Base-by-base conservation (phyloP, 2,113 vertebrate genomes). In the Gymnogyps californianus region DNA sequence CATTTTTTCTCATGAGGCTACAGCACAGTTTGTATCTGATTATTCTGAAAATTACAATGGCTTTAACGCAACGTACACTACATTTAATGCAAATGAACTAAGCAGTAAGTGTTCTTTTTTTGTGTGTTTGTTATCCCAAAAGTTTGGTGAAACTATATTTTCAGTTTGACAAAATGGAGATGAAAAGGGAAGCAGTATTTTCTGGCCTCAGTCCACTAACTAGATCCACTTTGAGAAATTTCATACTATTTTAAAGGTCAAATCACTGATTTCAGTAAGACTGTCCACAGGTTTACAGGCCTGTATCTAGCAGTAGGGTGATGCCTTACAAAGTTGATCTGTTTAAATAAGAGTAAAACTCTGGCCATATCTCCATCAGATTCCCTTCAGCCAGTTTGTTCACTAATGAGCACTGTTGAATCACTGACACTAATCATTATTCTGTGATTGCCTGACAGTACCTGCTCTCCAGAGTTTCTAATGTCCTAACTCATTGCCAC, bases 1-100 rank as follows among this genome's bases (percentile, higher is more conserved):
- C 97, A 98, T 99, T 62, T 98, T 99, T 94, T 98, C 98, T 46
- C 96, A 99, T 95, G 96, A 98, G 93, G 99, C 98, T 62, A 99
- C 99, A 8, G 98, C 95, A 20, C 97, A 98, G 54, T 99, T 99
- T 96, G 13, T 26, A 11, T 97, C 98, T 0, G 91, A 98, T 90
- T 97, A 98, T n/a, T 25, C 93, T 71, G 97, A 96, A 93, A 98
- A 94, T 69, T 92, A 97, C 34, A 95, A 59, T 24, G 99, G 99
- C 4, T 99, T 99, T 97, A 98, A 88, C 2, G 99, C 98, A 84
- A 98, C 96, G 0, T 99, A 99, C 80, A 98, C 74, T 5, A 80
- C 97, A 34, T 97, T 98, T 93, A 93, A 98, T 96, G 94, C 91
- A 26, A 98, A 66, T n/a, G 72, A 51, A 15, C 91, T 99, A 62